These are phyloP conservation scores for Picus viridis DNA, from an alignment of 2,797 vertebrate species.

Conservation along the genomic window DNA sequence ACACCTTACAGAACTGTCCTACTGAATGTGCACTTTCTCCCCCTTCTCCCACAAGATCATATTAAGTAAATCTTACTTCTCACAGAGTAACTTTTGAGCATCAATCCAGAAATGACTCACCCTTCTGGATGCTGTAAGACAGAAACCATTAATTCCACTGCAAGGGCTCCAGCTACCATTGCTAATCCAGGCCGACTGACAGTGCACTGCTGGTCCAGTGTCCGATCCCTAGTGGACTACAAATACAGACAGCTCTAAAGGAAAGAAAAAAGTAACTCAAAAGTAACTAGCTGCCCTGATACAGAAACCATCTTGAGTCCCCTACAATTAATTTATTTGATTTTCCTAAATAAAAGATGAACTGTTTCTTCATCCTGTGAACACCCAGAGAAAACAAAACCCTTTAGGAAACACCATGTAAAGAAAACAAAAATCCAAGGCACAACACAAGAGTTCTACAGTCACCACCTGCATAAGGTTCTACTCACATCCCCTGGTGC, in stretches of 20 bases:
- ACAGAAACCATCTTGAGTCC: neutral
- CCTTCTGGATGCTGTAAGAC: constrained; percentile 96
- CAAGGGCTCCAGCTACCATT: constrained; percentile 94
- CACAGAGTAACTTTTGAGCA: neutral
- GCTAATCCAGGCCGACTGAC: constrained; percentile 95
- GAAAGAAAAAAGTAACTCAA: neutral
- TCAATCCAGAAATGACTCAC: constrained; percentile 76
- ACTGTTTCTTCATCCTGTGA: neutral
- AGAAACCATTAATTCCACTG: constrained; percentile 97
- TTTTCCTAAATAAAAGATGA: neutral
- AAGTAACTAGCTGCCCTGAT: neutral
- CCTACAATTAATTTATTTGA: neutral
- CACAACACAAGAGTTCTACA: neutral
- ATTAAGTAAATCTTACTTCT: neutral
- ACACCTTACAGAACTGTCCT: neutral
- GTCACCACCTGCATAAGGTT: neutral
- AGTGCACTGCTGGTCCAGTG: constrained; percentile 97
- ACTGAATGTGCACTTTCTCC: neutral
- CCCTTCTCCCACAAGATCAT: neutral
- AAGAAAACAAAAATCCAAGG: neutral
- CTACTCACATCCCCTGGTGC: constrained; percentile 95
- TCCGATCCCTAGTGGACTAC: constrained; percentile 95
- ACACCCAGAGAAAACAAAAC: neutral
- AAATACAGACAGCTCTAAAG: constrained; percentile 28
- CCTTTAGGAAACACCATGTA: neutral